phyloP scores from a whole-genome alignment of 2,888 invertebrate genomes.

The Tachina fera region DNA sequence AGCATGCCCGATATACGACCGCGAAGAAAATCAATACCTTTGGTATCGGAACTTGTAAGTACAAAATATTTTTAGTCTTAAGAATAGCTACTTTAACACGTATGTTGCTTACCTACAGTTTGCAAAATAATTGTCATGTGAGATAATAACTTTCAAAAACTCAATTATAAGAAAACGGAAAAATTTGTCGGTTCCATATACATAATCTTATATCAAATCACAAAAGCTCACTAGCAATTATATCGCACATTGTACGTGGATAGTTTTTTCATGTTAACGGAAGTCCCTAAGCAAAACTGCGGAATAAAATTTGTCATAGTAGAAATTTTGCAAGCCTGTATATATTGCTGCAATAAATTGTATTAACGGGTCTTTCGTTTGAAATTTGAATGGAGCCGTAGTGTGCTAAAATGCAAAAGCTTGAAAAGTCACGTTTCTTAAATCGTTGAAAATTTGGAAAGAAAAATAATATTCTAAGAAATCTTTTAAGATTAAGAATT shows the following conservation, averaged over 20 bases:
- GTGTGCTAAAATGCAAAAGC: too few species aligned
- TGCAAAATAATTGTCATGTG: slow-evolving; percentile 27
- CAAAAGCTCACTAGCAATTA: slow-evolving; percentile 5
- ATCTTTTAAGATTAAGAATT: too few species aligned
- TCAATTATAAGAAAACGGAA: neutral
- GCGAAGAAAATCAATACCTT: slow-evolving; percentile 97
- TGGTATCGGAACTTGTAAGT: slow-evolving; percentile 99
- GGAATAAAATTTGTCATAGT: too few species aligned
- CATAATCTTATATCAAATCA: neutral
- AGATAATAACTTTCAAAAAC: neutral
- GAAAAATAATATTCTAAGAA: too few species aligned
- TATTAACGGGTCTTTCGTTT: too few species aligned
- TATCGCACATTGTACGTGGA: slow-evolving; percentile 4
- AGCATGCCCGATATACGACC: slow-evolving; percentile 99
- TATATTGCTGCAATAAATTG: too few species aligned
- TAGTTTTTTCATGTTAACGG: slow-evolving; percentile 8
- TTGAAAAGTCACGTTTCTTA: too few species aligned
- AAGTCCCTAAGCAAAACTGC: neutral
- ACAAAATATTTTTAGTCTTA: slow-evolving; percentile 18
- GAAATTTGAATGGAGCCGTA: too few species aligned
- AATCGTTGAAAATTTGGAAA: too few species aligned
- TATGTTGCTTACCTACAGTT: slow-evolving; percentile 10
- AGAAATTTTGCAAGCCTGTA: too few species aligned
- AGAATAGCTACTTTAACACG: neutral
- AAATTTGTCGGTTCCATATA: neutral